phyloP scores from a whole-genome alignment of 2,113 vertebrate species.

The Agelaius phoeniceus region DNA sequence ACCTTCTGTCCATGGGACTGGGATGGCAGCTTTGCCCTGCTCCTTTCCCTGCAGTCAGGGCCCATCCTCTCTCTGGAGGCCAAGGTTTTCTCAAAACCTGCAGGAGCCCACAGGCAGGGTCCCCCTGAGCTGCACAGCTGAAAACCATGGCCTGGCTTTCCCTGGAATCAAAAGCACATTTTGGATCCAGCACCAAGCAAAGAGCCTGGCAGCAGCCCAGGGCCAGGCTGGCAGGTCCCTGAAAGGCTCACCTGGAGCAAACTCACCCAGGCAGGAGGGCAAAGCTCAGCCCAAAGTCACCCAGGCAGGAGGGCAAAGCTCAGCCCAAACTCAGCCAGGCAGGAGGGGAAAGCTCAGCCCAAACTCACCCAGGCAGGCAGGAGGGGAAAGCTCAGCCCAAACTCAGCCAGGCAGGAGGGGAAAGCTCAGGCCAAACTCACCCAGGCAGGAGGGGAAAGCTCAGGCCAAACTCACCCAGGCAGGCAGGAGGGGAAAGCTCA shows the following conservation, averaged over 20 bases:
- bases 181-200: neutral
- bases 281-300: no score
- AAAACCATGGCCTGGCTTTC: fast-evolving
- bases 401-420: no score
- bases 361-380: no score
- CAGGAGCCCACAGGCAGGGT: neutral
- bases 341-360: no score
- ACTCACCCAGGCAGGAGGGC: no score
- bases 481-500: neutral
- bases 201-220: neutral
- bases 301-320: no score
- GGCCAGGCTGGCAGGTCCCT: neutral
- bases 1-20: fast-evolving
- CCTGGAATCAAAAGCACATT: fast-evolving
- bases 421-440: no score
- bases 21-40: neutral
- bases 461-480: no score
- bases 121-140: neutral
- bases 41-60: neutral
- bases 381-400: no score
- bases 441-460: no score
- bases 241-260: neutral
- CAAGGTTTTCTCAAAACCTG: neutral
- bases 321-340: no score
- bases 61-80: neutral